Evolutionary conservation across 2,797 vertebrate genomes (phyloP).

Genomic region (Aratinga solstitialis): DNA sequence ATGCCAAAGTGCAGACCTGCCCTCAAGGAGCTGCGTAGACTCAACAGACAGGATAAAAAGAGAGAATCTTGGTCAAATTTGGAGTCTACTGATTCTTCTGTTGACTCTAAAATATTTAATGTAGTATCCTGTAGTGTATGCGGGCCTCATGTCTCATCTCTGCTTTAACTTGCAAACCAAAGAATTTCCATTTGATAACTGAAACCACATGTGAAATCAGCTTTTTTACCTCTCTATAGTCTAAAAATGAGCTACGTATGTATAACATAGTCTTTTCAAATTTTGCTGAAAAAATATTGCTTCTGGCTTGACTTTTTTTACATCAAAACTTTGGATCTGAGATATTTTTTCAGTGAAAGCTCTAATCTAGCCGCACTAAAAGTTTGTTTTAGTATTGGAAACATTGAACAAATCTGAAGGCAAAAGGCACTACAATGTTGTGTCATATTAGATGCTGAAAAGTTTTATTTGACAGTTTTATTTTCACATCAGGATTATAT

Average conservation of each 20-base stretch:
- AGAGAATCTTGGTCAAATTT: not conserved
- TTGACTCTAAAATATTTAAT: not conserved
- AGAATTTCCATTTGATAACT: not conserved
- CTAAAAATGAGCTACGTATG: not conserved
- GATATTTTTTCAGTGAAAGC: not conserved
- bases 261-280: not conserved
- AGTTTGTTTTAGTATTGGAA: not conserved
- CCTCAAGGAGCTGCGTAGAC: not conserved
- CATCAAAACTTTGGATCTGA: not conserved
- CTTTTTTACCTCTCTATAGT: not conserved
- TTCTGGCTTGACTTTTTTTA: not conserved
- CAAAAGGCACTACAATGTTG: not conserved
- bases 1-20: not conserved
- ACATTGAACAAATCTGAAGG: not conserved
- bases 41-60: not conserved
- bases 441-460: not conserved
- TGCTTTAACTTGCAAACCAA: not conserved
- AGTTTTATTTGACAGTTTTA: not conserved
- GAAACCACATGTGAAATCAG: not conserved
- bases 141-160: not conserved
- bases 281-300: not conserved
- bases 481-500: not conserved
- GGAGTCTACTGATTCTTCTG: not conserved
- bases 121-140: not conserved
- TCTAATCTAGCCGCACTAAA: not conserved